phyloP scores from a whole-genome alignment of 1,140 invertebrate species.

The Saxidomus purpurata region DNA sequence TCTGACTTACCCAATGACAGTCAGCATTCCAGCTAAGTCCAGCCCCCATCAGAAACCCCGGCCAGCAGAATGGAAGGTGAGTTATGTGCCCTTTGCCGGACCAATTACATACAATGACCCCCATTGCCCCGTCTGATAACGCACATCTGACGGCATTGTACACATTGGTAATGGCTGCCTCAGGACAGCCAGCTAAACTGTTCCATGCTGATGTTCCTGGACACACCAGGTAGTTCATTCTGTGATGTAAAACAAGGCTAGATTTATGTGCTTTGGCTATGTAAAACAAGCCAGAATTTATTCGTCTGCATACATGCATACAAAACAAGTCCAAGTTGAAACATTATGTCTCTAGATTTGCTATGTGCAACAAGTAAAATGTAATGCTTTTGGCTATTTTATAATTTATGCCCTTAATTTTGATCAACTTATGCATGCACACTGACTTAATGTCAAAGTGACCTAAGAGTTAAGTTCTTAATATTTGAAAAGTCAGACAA shows the following conservation, averaged over 20 bases:
- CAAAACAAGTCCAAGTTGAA: too few species aligned
- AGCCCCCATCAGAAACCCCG: constrained; percentile 90
- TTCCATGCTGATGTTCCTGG: constrained; percentile 91
- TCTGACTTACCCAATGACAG: constrained; percentile 88
- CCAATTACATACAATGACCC: constrained; percentile 90
- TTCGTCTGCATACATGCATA: too few species aligned
- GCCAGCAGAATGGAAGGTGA: constrained; percentile 90
- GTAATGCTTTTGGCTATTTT: too few species aligned
- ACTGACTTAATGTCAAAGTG: too few species aligned
- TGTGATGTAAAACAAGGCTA: constrained; percentile 86
- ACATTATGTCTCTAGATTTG: too few species aligned
- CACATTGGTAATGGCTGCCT: constrained; percentile 89
- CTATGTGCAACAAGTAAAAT: too few species aligned
- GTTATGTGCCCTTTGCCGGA: constrained; percentile 90
- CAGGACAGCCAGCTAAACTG: constrained; percentile 90
- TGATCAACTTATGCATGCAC: too few species aligned
- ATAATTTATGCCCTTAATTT: too few species aligned
- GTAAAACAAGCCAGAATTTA: too few species aligned
- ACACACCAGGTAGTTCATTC: constrained; percentile 89
- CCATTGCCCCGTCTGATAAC: constrained; percentile 88
- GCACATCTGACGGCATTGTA: constrained; percentile 89
- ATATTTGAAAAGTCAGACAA: neutral
- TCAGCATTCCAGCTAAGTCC: constrained; percentile 90
- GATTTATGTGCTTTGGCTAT: too few species aligned
- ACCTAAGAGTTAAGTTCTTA: too few species aligned